Evolutionary conservation across 2,888 invertebrate species (phyloP), one percentile per base, ranked within the genome.

Genomic region (Drosophila niveifrons): DNA sequence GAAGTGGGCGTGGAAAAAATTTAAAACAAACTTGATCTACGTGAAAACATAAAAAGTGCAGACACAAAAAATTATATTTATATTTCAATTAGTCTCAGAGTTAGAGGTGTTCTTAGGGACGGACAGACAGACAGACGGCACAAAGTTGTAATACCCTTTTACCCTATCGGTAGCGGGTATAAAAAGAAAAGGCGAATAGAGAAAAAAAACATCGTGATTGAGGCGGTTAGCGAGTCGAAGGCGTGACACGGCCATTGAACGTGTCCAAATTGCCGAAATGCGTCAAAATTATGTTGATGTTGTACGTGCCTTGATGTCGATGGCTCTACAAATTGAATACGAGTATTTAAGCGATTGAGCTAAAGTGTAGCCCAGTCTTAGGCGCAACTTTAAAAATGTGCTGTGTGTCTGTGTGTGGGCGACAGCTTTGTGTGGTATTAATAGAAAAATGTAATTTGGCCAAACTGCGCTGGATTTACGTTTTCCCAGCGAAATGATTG

Each of bases 191-290:
- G 23, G 23, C n/a, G 36, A n/a, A 36, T 36, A n/a, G 23, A 23
- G n/a, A 11, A 17, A 56, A 56, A 56, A 28, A 17, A 47, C n/a
- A 29, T 34, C 29, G 29, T 48, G 31, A 34, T 73, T 53, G 63
- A 17, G 50, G 53, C 52, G 55, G 55, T 29, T 56, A 13, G 7
- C 39, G 13, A 51, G 18, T 66, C 31, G 61, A 29, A 51, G 58
- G 66, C 65, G 61, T 59, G 75, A 56, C 57, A 66, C 66, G 59
- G 61, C 65, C 65, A 63, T 58, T 78, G 81, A 73, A 83, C 81
- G 84, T 87, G 87, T 76, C 71, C 70, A 80, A 83, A 83, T 86
- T 83, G 83, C 71, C 71, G 81, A 78, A 83, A 78, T 69, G 78
- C 87, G 62, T 78, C 67, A 66, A 80, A 86, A 87, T 87, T 86